A percentile compares a stretch with the other conserved stretches of the same genome.
These are phyloP conservation scores for Oreotrochilus melanogaster DNA, from an alignment of 2,113 vertebrate species.

Conservation along the genomic window DNA sequence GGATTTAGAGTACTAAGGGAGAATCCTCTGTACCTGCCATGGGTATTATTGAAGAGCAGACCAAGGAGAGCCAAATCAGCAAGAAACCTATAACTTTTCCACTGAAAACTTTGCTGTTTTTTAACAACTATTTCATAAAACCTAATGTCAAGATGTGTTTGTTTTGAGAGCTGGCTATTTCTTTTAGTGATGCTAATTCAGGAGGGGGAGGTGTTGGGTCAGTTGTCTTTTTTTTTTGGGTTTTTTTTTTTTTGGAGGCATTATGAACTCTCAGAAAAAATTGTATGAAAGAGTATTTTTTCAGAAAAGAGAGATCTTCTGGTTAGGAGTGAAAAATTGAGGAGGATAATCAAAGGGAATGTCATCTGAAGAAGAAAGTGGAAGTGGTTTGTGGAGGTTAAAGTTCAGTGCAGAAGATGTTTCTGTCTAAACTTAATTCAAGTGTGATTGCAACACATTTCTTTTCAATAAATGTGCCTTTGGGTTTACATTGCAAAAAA, in stretches of 20 bases:
- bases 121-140: not conserved
- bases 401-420: not conserved
- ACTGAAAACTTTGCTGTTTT: not conserved
- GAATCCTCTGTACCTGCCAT: not conserved
- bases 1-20: not conserved
- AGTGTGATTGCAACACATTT: slow-evolving; percentile 1
- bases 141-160: not conserved
- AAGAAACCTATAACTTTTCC: not conserved
- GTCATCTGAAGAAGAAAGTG: not conserved
- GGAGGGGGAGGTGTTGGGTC: not conserved
- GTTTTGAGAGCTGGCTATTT: not conserved
- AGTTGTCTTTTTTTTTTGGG: not conserved
- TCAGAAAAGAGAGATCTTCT: not conserved
- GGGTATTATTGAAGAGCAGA: not conserved
- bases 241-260: not conserved
- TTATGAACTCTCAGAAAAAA: not conserved
- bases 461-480: slow-evolving; percentile 27
- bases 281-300: not conserved
- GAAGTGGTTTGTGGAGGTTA: not conserved
- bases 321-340: not conserved
- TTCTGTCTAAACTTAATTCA: not conserved
- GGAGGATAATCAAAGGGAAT: not conserved
- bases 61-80: not conserved
- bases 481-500: not conserved
- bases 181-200: not conserved